Percentiles rank a stretch among this genome's conserved stretches.
Evolutionary conservation across 2,113 vertebrate genomes (phyloP).

Genomic region (Miniopterus natalensis): DNA sequence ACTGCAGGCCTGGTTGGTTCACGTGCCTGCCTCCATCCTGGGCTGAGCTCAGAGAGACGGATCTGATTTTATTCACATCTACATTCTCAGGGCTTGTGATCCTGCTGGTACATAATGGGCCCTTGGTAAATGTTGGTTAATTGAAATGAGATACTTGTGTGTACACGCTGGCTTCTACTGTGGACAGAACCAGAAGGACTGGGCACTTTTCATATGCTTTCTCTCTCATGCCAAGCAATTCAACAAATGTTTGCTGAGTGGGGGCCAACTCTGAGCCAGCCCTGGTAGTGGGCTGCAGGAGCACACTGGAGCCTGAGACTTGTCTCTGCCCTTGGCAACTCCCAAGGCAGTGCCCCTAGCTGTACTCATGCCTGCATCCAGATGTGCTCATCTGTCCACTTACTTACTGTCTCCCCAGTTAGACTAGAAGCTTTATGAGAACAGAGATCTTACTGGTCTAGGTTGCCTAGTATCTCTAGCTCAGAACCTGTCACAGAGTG

Average conservation of each 20-base stretch:
- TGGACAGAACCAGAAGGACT: not conserved
- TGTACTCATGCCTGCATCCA: not conserved
- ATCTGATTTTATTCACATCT: not conserved
- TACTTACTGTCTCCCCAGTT: not conserved
- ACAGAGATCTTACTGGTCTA: not conserved
- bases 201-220: not conserved
- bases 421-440: not conserved
- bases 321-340: not conserved
- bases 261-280: not conserved
- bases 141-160: conserved; percentile 14
- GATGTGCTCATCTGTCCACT: not conserved
- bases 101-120: not conserved
- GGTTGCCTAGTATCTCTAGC: not conserved
- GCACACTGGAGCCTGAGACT: not conserved
- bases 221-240: not conserved
- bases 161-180: not conserved
- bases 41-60: not conserved
- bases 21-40: not conserved
- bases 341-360: not conserved
- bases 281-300: not conserved
- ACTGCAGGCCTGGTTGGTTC: not conserved
- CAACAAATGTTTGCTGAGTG: not conserved
- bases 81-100: not conserved
- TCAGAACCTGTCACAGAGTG: not conserved
- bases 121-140: not conserved